Base-by-base conservation (phyloP, 2,113 vertebrate species). In the Ceratotherium simum region DNA sequence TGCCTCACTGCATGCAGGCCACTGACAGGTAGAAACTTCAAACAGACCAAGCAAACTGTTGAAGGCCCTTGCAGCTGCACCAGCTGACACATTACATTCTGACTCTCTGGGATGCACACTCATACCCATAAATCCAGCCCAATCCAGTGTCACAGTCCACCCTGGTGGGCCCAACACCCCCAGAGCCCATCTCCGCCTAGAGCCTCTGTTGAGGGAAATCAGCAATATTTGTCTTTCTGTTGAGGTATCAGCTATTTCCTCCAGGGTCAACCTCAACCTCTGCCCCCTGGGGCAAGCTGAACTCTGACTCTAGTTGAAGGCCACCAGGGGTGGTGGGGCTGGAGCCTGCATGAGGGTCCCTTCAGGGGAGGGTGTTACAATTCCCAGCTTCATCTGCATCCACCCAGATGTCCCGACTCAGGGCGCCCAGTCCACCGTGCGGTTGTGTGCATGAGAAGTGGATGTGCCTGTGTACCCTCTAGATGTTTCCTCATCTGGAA, bases 361-460 rank as follows among this genome's bases (percentile, higher is more conserved):
- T 81, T 51, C 31, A 33, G 72, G 18, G 17, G 51, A 93, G 70
- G 75, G 29, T 8, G 70, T 60, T 25, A 17, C 11, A 1, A 60
- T 16, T 23, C 65, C 58, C 76, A 2, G 48, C 31, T 4, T 51
- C 8, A 3, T 12, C 33, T 14, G 11, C 20, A 70, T 56, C 33
- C 8, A 17, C 20, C 62, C 33, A 16, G 56, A 29, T 36, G 51
- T 29, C 16, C 16, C 33, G 58, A 60, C 56, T 46, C 31, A 3
- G 18, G 39, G 70, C 6, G 2, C 9, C 62, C 79, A 33, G 79
- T 16, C 29, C 51, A 3, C 14, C 23, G 80, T 8, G 6, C 0
- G 3, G 18, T 5, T 6, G 0, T 20, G 54, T 62, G 51, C 31
- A 10, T 16, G 39, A 20, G 51, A 23, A 10, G 42, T 3, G 29